A percentile compares a stretch with the other conserved stretches of the same genome.
phyloP scores from a whole-genome alignment of 2,113 vertebrate species.

The Notarius quadriscutis region DNA sequence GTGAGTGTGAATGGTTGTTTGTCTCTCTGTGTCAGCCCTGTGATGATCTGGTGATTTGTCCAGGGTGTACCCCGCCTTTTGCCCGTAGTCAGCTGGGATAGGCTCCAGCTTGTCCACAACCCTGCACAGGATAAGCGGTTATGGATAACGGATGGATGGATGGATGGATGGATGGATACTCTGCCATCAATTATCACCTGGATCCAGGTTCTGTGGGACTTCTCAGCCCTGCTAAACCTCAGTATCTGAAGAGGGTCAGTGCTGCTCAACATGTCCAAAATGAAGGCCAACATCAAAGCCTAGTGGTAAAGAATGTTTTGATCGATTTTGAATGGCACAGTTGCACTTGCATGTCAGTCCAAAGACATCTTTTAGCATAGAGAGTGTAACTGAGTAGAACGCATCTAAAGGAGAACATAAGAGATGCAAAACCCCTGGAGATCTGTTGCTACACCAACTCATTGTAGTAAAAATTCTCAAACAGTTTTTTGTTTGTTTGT shows the following conservation, averaged over 20 bases:
- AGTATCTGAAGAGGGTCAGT: background rate
- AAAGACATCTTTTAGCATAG: background rate
- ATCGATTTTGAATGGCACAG: background rate
- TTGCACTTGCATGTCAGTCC: slow-evolving; percentile 18
- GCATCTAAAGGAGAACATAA: background rate
- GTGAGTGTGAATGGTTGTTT: no score
- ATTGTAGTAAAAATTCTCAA: background rate
- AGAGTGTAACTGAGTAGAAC: background rate
- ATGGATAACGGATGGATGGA: no score
- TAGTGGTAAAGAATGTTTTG: background rate
- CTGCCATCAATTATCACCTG: background rate
- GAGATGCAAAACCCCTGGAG: background rate
- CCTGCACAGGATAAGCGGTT: no score
- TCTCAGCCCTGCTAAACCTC: background rate
- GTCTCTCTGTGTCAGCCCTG: no score
- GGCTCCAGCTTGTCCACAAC: no score
- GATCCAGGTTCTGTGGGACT: slow-evolving; percentile 7
- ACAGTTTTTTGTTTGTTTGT: background rate
- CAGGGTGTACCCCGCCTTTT: no score
- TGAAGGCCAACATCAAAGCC: background rate
- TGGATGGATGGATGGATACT: background rate
- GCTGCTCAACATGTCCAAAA: background rate
- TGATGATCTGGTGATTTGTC: no score
- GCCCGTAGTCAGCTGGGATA: no score
- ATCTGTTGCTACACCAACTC: background rate